These are phyloP conservation scores for Perodicticus potto DNA, from an alignment of 2,797 vertebrate genomes.

Conservation along the genomic window DNA sequence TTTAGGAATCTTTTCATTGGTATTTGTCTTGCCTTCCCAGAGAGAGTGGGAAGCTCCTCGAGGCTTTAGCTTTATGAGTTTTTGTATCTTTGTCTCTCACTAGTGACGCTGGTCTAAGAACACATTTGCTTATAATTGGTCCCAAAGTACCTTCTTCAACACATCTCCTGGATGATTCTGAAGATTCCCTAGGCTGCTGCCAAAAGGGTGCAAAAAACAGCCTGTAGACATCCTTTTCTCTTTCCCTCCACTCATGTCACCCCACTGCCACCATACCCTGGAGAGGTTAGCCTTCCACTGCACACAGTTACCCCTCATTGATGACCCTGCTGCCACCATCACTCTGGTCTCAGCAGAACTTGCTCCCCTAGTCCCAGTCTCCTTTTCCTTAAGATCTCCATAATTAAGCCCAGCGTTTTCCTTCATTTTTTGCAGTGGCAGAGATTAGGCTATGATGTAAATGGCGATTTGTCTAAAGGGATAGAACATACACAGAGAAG, in stretches of 20 bases:
- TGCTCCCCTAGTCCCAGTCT: not conserved
- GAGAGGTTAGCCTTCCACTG: not conserved
- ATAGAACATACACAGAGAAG: not conserved
- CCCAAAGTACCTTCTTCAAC: not conserved
- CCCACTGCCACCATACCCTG: accelerated
- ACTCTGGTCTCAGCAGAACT: not conserved
- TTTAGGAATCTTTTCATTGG: conserved; percentile 18
- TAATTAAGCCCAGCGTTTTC: not conserved
- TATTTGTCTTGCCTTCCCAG: not conserved
- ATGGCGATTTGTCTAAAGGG: not conserved
- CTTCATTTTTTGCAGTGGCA: not conserved
- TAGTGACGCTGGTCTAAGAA: not conserved
- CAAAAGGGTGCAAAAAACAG: not conserved
- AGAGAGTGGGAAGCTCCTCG: not conserved
- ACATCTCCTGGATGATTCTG: not conserved
- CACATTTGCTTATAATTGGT: not conserved
- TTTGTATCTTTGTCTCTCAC: not conserved
- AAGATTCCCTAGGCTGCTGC: not conserved
- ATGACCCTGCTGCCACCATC: not conserved
- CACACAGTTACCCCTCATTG: not conserved
- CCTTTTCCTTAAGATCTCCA: not conserved
- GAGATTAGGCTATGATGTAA: not conserved
- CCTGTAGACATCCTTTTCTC: not conserved
- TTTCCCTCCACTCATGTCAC: not conserved
- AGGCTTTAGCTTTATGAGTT: not conserved